Evolutionary conservation across 2,888 invertebrate genomes (phyloP), one percentile per base, ranked within the genome.

Genomic region (Catocala nupta): DNA sequence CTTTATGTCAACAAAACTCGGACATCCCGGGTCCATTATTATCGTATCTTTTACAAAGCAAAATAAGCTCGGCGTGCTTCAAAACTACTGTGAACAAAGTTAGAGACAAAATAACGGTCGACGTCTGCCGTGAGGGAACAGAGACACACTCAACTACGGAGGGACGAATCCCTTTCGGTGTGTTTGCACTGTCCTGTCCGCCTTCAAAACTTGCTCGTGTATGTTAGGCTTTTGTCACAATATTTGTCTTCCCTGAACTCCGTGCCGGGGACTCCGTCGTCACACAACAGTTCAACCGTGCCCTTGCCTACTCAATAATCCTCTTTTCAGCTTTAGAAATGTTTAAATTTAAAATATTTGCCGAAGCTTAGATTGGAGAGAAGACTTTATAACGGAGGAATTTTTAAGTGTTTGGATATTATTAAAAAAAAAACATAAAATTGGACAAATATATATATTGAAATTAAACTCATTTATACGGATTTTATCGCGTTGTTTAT

Each of bases 141-240:
- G 42, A 44, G 45, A 55, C 56, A 61, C 63, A 60, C 70, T 60
- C 65, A 49, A 70, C 63, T 59, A 67, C 54, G 43, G 42, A 68
- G 71, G 73, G 68, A 67, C 63, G 77, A 73, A 70, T 79, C 78
- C 75, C 74, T 79, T 73, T 75, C 61, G 53, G 63, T 68, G 62
- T 84, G 82, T 85, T 87, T 86, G 79, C 80, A 71, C 73, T 81
- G 75, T 72, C 77, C 80, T 81, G 81, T 79, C 81, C 81, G 78
- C 78, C 76, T 80, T 80, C 77, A 79, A 77, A 88, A 87, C 81
- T 88, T 81, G 73, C 70, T 73, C 81, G 82, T 82, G 80, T 84
- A 83, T 84, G 82, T 83, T 79, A 83, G 83, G 89, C 88, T 86
- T 88, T 87, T 89, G 85, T 88, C 85, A 90, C 85, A 90, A 90